Conservation (phyloP, 2,888 invertebrate species). For the Digitonthophagus gazella region DNA sequence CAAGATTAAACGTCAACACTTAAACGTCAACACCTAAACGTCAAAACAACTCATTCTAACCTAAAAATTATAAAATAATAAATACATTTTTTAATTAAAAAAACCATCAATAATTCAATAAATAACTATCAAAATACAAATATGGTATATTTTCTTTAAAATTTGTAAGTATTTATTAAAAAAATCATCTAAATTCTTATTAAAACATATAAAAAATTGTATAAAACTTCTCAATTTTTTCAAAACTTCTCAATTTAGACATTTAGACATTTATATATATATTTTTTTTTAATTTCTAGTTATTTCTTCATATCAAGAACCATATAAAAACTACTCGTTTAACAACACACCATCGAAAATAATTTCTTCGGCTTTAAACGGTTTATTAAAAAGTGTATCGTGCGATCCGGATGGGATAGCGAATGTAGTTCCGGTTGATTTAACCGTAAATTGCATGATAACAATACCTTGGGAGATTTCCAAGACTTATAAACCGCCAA, state of each 20-base stretch:
- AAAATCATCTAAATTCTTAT: too few relatives aligned
- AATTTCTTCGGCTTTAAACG: conserved; percentile 72
- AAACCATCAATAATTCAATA: too few relatives aligned
- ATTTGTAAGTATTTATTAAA: too few relatives aligned
- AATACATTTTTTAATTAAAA: too few relatives aligned
- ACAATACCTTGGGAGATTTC: conserved; percentile 72
- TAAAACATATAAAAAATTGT: too few relatives aligned
- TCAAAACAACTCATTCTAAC: too few relatives aligned
- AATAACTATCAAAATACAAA: too few relatives aligned
- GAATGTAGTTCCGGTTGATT: conserved; percentile 75
- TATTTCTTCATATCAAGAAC: conserved; percentile 69
- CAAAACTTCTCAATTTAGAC: background rate
- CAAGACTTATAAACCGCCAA: conserved; percentile 29
- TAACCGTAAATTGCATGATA: conserved; percentile 80
- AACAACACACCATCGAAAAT: conserved; percentile 87
- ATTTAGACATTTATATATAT: background rate
- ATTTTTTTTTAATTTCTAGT: conserved; percentile 46
- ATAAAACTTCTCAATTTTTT: background rate
- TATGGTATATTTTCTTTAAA: too few relatives aligned
- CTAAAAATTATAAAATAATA: too few relatives aligned
- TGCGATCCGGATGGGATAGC: conserved; percentile 67
- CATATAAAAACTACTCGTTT: conserved; percentile 83
- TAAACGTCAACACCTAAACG: too few relatives aligned
- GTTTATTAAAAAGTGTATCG: conserved; percentile 71
- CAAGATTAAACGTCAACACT: too few relatives aligned